Conservation (phyloP, 2,113 vertebrate species). For the Ondatra zibethicus region DNA sequence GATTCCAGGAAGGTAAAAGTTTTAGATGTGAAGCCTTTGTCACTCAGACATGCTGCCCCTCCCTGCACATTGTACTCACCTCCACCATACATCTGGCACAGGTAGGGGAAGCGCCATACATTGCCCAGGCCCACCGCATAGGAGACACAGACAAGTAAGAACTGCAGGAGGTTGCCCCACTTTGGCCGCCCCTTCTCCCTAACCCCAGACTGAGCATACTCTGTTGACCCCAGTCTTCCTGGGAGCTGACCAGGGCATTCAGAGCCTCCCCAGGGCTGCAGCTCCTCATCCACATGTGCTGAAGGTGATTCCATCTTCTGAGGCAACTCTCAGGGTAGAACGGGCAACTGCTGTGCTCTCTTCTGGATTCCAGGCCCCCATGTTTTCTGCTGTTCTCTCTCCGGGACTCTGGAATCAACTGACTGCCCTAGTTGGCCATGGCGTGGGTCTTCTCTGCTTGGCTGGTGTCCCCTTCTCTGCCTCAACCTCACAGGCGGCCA, state of each 20-base stretch:
- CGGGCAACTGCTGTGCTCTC: too few species aligned
- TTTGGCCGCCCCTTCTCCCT: constrained; percentile 88
- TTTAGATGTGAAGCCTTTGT: background rate
- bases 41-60: background rate
- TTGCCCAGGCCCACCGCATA: constrained; percentile 96
- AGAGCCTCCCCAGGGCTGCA: background rate
- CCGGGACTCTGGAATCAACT: background rate
- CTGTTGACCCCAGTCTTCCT: background rate
- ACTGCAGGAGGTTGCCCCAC: constrained; percentile 93
- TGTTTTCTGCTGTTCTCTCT: background rate
- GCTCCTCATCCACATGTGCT: background rate
- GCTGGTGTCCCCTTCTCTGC: background rate
- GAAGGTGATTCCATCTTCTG: background rate
- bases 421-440: background rate
- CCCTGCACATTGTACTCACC: constrained; percentile 86
- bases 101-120: constrained; percentile 97
- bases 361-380: background rate
- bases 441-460: background rate
- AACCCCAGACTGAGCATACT: background rate
- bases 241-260: background rate
- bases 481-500: background rate
- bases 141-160: constrained; percentile 94
- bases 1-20: background rate
- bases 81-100: constrained; percentile 97
- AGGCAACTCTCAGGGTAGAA: background rate